A percentile compares a stretch with the other conserved stretches of the same genome.
Evolutionary conservation across 2,797 vertebrate species (phyloP).

Genomic region (Manis crassicaudata): DNA sequence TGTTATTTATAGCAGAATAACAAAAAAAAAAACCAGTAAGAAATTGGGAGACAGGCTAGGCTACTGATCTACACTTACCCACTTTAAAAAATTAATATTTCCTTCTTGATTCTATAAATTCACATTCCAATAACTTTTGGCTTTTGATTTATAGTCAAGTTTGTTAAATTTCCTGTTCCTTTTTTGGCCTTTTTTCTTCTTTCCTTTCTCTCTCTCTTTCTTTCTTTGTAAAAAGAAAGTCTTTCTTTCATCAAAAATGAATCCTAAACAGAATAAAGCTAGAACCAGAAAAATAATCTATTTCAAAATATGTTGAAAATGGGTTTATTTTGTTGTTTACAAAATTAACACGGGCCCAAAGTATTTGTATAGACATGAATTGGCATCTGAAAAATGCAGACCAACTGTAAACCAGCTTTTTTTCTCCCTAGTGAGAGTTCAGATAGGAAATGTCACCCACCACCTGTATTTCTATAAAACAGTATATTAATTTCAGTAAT

Average conservation of each 20-base stretch:
- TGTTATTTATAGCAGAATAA: background rate
- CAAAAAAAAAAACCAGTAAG: background rate
- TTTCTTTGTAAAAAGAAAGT: background rate
- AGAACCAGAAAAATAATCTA: background rate
- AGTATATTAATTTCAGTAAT: background rate
- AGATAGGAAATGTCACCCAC: background rate
- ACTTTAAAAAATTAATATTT: conserved; percentile 43
- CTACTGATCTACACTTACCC: background rate
- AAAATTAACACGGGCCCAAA: background rate
- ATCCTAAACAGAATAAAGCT: background rate
- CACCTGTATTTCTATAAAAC: background rate
- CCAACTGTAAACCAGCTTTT: background rate
- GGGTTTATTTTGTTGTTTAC: background rate
- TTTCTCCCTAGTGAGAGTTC: background rate
- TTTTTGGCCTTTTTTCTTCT: too few relatives aligned
- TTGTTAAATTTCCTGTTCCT: background rate
- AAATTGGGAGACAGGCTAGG: background rate
- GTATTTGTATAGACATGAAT: background rate
- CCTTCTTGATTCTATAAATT: background rate
- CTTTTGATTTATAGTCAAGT: background rate
- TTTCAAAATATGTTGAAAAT: background rate
- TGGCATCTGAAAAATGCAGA: background rate
- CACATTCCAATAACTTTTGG: background rate
- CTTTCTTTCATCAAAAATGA: background rate
- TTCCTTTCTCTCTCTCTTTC: too few relatives aligned